phyloP scores from a whole-genome alignment of 1,140 invertebrate genomes.

The Drosophila sechellia region DNA sequence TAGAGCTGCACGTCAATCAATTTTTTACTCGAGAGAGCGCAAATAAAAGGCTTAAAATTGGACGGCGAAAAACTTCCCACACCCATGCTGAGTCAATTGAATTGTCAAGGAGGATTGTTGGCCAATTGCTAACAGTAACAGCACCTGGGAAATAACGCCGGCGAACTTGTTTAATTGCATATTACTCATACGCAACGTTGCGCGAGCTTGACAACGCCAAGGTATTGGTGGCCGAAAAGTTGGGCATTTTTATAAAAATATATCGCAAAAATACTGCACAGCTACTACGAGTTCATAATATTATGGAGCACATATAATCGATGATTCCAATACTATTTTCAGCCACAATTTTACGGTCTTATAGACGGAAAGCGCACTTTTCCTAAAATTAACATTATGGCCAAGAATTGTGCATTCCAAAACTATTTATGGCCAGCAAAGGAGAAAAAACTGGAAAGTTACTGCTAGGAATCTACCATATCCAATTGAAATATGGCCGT shows the following conservation, averaged over 20 bases:
- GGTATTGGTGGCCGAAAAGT: conserved; percentile 6
- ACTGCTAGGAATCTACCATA: background rate
- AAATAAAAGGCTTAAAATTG: conserved; percentile 14
- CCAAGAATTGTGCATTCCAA: conserved; percentile 17
- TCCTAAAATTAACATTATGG: conserved; percentile 5
- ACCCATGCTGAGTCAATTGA: conserved; percentile 40
- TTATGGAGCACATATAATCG: background rate
- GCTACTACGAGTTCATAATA: background rate
- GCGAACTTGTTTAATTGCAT: conserved; percentile 25
- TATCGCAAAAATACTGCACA: background rate
- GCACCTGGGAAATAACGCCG: conserved; percentile 24
- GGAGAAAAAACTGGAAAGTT: background rate
- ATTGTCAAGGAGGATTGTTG: conserved; percentile 41
- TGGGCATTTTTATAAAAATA: background rate
- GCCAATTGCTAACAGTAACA: conserved; percentile 31
- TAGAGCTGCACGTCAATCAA: conserved; percentile 52
- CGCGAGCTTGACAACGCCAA: conserved; percentile 5
- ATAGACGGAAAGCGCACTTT: background rate
- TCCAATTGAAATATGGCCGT: conserved; percentile 9
- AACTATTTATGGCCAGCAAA: background rate
- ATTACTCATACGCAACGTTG: conserved; percentile 64
- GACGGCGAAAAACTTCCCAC: conserved; percentile 27
- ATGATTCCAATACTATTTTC: conserved; percentile 1
- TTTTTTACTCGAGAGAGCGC: conserved; percentile 29
- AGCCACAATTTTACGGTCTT: background rate